Evolutionary conservation across 2,888 invertebrate genomes (phyloP).

Genomic region (Drosophila algonquin): DNA sequence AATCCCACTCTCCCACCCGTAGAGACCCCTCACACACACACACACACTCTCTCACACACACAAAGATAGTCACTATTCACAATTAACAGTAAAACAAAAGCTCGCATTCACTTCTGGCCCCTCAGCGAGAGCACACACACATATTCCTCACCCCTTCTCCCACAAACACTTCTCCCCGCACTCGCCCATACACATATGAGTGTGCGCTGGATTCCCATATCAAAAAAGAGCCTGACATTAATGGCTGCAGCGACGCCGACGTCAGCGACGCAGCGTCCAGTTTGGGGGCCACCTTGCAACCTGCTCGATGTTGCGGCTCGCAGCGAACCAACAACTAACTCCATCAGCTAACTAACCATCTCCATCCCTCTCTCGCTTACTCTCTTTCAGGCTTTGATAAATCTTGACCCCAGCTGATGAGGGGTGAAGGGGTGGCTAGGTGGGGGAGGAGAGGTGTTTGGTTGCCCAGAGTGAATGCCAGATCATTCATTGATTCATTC

Average conservation of each 20-base stretch:
- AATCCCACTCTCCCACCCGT: conserved; percentile 1
- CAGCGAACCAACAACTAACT: background rate
- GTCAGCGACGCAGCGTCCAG: conserved; percentile 38
- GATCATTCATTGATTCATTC: conserved; percentile 41
- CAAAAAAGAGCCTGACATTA: conserved; percentile 65
- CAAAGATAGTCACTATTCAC: background rate
- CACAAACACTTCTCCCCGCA: conserved; percentile 16
- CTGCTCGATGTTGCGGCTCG: conserved; percentile 41
- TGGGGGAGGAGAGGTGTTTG: background rate
- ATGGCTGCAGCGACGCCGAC: conserved; percentile 69
- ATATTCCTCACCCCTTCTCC: conserved; percentile 6
- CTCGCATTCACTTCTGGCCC: conserved; percentile 66
- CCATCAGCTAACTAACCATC: background rate
- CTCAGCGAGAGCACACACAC: conserved; percentile 2
- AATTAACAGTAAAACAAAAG: conserved; percentile 66
- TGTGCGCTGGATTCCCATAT: conserved; percentile 67
- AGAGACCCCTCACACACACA: conserved; percentile 29
- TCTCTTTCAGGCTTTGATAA: background rate
- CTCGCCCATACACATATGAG: conserved; percentile 44
- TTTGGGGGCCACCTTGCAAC: conserved; percentile 34
- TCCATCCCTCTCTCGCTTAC: background rate
- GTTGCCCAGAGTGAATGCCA: background rate
- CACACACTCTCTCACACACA: conserved; percentile 23
- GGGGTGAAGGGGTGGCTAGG: background rate
- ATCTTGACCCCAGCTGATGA: background rate